Conservation (phyloP, 1,140 invertebrate genomes). For the Oreohelix idahoensis region DNA sequence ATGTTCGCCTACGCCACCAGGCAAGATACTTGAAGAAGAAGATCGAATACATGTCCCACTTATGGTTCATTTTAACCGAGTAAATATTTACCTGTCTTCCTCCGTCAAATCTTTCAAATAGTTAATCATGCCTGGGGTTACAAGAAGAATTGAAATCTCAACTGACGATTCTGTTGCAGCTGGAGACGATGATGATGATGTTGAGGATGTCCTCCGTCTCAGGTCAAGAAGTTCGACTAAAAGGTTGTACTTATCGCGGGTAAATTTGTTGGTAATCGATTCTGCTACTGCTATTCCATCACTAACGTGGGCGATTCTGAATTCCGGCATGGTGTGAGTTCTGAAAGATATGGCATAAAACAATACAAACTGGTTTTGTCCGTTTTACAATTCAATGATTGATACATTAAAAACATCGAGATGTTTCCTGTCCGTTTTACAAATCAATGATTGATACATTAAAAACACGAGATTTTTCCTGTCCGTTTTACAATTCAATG, state of each 20-base stretch:
- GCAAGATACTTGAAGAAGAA: too few species aligned
- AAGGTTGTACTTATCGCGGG: conserved; percentile 2
- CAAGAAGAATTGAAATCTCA: conserved; percentile 2
- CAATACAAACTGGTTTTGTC: too few species aligned
- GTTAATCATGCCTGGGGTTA: neutral
- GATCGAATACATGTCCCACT: neutral
- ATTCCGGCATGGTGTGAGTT: conserved; percentile 18
- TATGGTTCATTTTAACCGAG: too few species aligned
- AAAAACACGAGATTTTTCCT: too few species aligned
- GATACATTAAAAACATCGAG: too few species aligned
- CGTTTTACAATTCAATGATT: too few species aligned
- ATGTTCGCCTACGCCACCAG: too few species aligned
- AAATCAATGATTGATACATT: too few species aligned
- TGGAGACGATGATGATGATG: neutral
- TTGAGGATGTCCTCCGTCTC: neutral
- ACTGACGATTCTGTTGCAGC: neutral
- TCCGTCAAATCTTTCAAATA: neutral
- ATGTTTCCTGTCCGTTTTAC: too few species aligned
- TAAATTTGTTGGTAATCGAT: neutral
- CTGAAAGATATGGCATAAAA: too few species aligned
- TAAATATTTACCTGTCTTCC: neutral
- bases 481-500: too few species aligned
- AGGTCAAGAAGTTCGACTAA: conserved; percentile 5
- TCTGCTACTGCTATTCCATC: neutral
- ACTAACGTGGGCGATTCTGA: conserved; percentile 1